Evolutionary conservation across 2,797 vertebrate species (phyloP).

Genomic region (Gambelia wislizenii): DNA sequence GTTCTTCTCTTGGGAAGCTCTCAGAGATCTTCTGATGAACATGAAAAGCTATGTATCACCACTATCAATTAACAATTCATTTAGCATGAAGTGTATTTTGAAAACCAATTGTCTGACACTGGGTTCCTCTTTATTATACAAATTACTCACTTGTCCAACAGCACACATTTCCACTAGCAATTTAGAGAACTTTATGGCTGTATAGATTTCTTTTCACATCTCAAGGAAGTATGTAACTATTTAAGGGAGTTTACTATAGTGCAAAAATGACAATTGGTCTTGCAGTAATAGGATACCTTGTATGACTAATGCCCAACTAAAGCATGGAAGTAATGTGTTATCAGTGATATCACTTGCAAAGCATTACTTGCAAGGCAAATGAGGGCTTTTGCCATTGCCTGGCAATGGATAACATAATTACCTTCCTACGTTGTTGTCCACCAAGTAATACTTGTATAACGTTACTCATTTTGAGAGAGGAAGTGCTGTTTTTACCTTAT

Average conservation of each 20-base stretch:
- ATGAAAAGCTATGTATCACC: slow-evolving; percentile 22
- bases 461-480: too few relatives aligned
- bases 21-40: background rate
- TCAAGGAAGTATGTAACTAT: slow-evolving; percentile 19
- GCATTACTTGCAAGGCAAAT: background rate
- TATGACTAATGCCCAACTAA: background rate
- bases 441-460: too few relatives aligned
- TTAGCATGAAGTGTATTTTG: slow-evolving; percentile 11
- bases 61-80: slow-evolving; percentile 28
- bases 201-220: background rate
- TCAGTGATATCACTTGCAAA: background rate
- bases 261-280: background rate
- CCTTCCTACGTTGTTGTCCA: too few relatives aligned
- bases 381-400: too few relatives aligned
- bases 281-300: background rate
- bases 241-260: slow-evolving; percentile 9
- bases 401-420: too few relatives aligned
- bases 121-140: slow-evolving; percentile 12
- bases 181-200: slow-evolving; percentile 17
- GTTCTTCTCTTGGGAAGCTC: background rate
- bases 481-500: too few relatives aligned
- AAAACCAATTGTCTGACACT: slow-evolving; percentile 23
- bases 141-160: slow-evolving; percentile 26
- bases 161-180: background rate
- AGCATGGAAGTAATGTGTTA: background rate